Conservation (phyloP, 2,888 invertebrate species). For the Coelopa pilipes region DNA sequence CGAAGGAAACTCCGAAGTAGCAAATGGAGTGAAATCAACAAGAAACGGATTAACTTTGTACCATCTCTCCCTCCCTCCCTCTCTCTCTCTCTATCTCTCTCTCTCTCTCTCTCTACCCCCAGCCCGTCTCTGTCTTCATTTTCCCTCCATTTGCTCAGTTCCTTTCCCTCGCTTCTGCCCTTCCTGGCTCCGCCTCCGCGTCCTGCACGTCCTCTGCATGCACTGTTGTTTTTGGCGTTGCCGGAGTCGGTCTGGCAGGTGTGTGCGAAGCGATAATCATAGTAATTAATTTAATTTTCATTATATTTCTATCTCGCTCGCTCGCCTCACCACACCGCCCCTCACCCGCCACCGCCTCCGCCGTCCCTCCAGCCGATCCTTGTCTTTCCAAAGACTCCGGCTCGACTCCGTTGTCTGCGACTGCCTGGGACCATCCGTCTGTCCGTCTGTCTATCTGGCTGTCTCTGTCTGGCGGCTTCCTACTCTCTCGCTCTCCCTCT, state of each 20-base stretch:
- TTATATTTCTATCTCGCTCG: slow-evolving; percentile 59
- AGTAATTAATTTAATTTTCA: slow-evolving; percentile 64
- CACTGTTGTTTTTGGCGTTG: slow-evolving; percentile 18
- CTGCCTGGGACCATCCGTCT: too few relatives aligned
- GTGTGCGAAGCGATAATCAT: slow-evolving; percentile 58
- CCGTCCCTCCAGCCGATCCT: background rate
- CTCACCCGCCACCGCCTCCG: background rate
- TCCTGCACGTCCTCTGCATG: background rate
- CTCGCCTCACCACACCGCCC: too few relatives aligned
- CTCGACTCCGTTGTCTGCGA: too few relatives aligned
- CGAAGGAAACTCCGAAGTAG: slow-evolving; percentile 24
- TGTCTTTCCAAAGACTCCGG: background rate
- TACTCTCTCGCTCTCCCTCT: background rate
- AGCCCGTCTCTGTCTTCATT: background rate
- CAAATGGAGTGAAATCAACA: slow-evolving; percentile 40
- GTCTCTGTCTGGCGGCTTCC: too few relatives aligned
- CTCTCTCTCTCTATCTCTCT: too few relatives aligned
- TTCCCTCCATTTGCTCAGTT: background rate
- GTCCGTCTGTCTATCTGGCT: too few relatives aligned
- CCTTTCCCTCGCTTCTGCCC: background rate
- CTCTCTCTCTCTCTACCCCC: slow-evolving; percentile 31
- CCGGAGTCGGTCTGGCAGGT: slow-evolving; percentile 45
- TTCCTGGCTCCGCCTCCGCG: background rate
- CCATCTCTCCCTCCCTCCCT: background rate
- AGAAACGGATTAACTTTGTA: slow-evolving; percentile 37